Evolutionary conservation across 2,113 vertebrate genomes (phyloP), one percentile per base, ranked within the genome.

Genomic region (Myrmecophaga tridactyla): DNA sequence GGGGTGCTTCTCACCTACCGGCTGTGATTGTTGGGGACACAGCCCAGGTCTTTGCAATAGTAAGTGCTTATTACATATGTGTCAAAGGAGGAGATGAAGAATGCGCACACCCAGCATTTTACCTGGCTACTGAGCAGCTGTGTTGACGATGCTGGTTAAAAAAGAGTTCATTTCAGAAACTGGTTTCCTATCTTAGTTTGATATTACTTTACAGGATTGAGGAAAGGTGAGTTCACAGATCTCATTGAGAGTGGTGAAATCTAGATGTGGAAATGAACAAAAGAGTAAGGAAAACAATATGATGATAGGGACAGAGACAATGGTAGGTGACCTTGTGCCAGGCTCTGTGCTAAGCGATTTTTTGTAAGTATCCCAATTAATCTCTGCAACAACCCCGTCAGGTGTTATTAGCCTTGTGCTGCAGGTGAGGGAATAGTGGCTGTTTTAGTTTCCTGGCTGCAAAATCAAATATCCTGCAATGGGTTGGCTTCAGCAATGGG

Each of bases 71-170:
- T 15, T 6, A 41, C 1, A 0, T 25, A 58, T 2, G 48, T n/a
- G 27, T 2, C 2, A 1, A 14, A 11, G 34, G 34, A 34, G 41
- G 72, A 14, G 39, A 34, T 39, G 25, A 36, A 34, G 8, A 3
- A 21, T 6, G 31, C 56, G 65, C 12, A 6, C 21, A 39, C 11
- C 7, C 5, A 1, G 17, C 34, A 0, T 8, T 34, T 67, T 3
- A 8, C 15, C 6, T 0, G 87, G 27, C 34, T 23, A 1, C 0
- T 29, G 0, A 0, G 23, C 1, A 0, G 0, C 58, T 10, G 27
- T 0, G 36, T 6, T 7, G 41, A 3, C 14, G 7, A 0, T 4
- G 0, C 5, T 43, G 63, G 27, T 73, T 70, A 34, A 31, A 18
- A 65, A 65, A 63, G 58, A 69, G 29, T 15, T 56, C 23, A 3